Evolutionary conservation across 2,888 invertebrate genomes (phyloP), one percentile per base, ranked within the genome.

Genomic region (Philereme vetulata): DNA sequence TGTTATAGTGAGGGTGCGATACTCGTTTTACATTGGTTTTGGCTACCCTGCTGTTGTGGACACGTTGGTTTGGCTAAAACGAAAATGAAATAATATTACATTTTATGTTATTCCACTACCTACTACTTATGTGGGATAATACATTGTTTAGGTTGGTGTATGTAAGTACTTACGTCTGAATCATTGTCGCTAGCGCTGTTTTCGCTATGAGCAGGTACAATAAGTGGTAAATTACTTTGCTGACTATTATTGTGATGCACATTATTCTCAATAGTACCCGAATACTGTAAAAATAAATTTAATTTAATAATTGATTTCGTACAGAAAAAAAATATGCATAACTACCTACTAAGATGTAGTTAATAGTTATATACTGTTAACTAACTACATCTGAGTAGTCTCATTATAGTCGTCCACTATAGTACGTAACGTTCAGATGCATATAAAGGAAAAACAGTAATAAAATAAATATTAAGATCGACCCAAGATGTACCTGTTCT

Each of bases 181-280:
- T 79, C 80, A 43, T 72, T 71, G n/a, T 76, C 78, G 50, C 76
- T 81, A 5, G 58, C 64, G 48, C 74, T 76, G 33, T 70, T 65
- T 46, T 72, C 70, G 47, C 64, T 66, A 50, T 66, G 66, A 4
- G 71, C 72, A 32, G 68, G 46, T 10, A 72, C 45, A 9, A 76
- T 56, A 45, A 67, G 70, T 11, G 73, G 65, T 9, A 69, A 35
- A 50, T 49, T 47, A 53, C 58, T 67, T 49, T 55, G 70, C 36
- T 56, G 60, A 5, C 42, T 56, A 43, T 10, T 55, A 51, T 51
- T 65, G 48, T 62, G 56, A 47, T 49, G 58, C 34, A 53, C 52
- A 36, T 33, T 55, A 53, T 43, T 53, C 11, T 58, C 64, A 42
- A 56, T 45, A 4, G 56, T 44, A 58, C 36, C 32, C 3, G 65